Evolutionary conservation across 1,140 invertebrate species (phyloP).

Genomic region (Sycophaga agraensis): DNA sequence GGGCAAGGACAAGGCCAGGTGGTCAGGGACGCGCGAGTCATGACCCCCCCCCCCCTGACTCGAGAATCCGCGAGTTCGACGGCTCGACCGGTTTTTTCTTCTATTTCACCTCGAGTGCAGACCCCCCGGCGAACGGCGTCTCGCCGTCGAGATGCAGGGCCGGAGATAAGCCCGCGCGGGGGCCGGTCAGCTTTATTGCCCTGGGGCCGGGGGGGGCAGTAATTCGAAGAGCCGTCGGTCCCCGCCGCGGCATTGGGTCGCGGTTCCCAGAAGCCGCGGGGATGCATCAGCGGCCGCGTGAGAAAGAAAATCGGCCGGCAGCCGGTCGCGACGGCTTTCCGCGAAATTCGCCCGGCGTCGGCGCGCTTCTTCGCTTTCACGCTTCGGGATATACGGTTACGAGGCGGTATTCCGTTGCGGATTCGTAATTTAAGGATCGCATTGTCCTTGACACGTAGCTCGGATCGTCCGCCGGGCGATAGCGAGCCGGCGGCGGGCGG

Average conservation of each 20-base stretch:
- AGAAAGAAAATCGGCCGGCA: conserved; percentile 21
- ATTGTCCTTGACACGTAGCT: conserved; percentile 2
- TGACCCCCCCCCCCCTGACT: neutral
- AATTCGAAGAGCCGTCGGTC: no score
- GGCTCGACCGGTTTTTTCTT: neutral
- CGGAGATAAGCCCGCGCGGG: no score
- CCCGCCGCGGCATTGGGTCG: conserved; percentile 4
- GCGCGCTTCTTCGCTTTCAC: conserved; percentile 7
- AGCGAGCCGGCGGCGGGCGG: no score
- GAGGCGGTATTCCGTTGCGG: conserved; percentile 14
- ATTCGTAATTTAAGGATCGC: conserved; percentile 2
- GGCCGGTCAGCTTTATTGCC: no score
- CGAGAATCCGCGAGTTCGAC: no score
- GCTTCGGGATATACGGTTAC: conserved; percentile 18
- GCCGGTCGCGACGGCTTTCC: conserved; percentile 8
- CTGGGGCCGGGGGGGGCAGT: no score
- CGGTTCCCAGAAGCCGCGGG: neutral
- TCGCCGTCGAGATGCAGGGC: no score
- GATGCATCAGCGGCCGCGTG: no score
- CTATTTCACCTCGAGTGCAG: neutral
- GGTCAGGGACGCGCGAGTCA: conserved; percentile 18
- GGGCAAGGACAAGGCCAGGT: conserved; percentile 27
- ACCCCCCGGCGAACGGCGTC: no score
- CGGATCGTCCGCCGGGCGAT: no score
- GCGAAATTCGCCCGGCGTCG: conserved; percentile 15